Evolutionary conservation across 2,113 vertebrate genomes (phyloP).

Genomic region (Eonycteris spelaea): DNA sequence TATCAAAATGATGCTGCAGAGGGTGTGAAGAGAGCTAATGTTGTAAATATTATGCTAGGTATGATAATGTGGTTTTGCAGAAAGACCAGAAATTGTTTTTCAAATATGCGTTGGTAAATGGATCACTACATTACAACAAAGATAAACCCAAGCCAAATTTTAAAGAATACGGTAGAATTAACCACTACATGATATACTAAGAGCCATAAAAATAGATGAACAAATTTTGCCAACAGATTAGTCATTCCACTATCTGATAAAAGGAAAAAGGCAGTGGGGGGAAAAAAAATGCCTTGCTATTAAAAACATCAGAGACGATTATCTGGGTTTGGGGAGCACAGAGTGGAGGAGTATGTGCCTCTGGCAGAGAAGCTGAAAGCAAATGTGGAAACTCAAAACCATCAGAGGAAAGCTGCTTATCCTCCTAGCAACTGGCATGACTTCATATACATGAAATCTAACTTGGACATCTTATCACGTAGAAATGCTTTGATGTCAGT

Average conservation of each 20-base stretch:
- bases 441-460: slow-evolving; percentile 41
- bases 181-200: neutral
- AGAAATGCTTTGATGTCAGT: slow-evolving; percentile 49
- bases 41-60: neutral
- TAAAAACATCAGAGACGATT: slow-evolving; percentile 42
- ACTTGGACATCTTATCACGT: neutral
- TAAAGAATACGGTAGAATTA: slow-evolving; percentile 16
- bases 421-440: slow-evolving; percentile 44
- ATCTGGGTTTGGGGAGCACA: neutral
- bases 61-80: neutral
- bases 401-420: slow-evolving; percentile 31
- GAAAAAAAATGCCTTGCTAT: slow-evolving; percentile 23
- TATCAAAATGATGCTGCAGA: neutral
- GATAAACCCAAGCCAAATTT: neutral
- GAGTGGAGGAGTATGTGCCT: neutral
- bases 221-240: slow-evolving; percentile 15
- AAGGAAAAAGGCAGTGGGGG: slow-evolving; percentile 25
- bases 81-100: neutral
- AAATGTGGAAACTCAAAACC: slow-evolving; percentile 51
- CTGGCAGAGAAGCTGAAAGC: slow-evolving; percentile 33
- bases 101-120: neutral
- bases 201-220: neutral
- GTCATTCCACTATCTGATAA: neutral
- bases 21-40: neutral
- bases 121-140: neutral